Base-by-base conservation (phyloP, 2,888 invertebrate genomes). In the Erebia aethiops region DNA sequence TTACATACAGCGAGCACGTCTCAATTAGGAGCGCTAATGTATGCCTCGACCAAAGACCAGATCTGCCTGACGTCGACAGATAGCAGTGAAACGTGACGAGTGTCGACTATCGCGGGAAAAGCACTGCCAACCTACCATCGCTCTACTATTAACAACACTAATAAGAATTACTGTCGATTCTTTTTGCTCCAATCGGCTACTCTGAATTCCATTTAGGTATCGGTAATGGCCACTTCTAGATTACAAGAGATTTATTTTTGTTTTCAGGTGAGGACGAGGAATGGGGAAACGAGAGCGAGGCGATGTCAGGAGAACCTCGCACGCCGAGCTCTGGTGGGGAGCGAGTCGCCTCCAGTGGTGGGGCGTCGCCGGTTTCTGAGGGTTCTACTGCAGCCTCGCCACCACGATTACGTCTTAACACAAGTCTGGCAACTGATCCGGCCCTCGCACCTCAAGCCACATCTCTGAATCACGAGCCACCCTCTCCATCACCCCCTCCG, bases 381-480 rank as follows among this genome's bases (percentile, higher is more conserved):
- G 83, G 77, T 71, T 89, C 91, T 67, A 87, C 89, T 43, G 82
- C 87, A 58, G 83, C 89, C 54, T 89, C 91, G 54, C 92, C 94
- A 78, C 97, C 97, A 77, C 95, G 96, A 80, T 92, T 97, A 80
- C 95, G 97, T 77, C 94, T 97, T 78, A 97, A 97, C 89, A 92
- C 96, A 73, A 95, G 95, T 85, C 94, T 97, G 77, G 97, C 97
- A 67, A 97, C 97, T 54, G 97, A 97, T 89, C 97, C 97, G 3
- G 97, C 97, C 13, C 91, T 96, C 26, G 95, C 96, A 76, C 95
- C 96, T 46, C 95, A 95, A 78, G 95, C 96, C 66, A 94, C 95
- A 75, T 90, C 95, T 65, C 87, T 94, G 14, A 94, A 90, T 74
- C 88, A 84, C 70, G 91, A 90, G 76, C 88, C 92, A 35, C 89